These are phyloP conservation scores for Sebastes dallii DNA, from an alignment of 2,797 vertebrate genomes.

Conservation along the genomic window DNA sequence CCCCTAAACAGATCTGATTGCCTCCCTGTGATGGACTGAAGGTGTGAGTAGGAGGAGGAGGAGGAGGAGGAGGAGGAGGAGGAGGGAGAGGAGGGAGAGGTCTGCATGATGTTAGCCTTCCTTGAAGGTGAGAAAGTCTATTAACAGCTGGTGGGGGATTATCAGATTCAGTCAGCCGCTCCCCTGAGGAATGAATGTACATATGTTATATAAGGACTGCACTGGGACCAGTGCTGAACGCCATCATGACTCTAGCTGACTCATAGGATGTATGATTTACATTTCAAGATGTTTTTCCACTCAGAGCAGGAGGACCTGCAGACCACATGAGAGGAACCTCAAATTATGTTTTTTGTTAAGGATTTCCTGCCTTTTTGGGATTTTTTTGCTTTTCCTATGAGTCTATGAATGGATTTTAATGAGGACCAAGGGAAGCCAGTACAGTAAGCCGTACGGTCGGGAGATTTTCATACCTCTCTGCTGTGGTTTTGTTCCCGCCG, in stretches of 20 bases:
- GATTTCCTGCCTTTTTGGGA: not conserved
- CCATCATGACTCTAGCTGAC: conserved; percentile 40
- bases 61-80: not conserved
- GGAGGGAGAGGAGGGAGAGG: not conserved
- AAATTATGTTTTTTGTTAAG: not conserved
- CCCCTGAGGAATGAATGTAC: conserved; percentile 34
- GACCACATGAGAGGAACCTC: not conserved
- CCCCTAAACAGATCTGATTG: conserved; percentile 48
- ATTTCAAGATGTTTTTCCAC: not conserved
- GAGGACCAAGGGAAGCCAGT: conserved; percentile 1
- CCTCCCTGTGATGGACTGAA: conserved; percentile 24
- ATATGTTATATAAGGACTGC: conserved; percentile 21
- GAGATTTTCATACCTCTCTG: not conserved
- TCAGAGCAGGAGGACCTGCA: not conserved
- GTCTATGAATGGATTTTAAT: conserved; percentile 20
- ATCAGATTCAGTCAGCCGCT: conserved; percentile 25
- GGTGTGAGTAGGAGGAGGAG: conserved; percentile 6
- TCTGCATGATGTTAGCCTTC: conserved; percentile 13
- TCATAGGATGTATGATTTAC: conserved; percentile 23
- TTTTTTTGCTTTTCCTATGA: not conserved
- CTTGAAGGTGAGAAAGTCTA: conserved; percentile 52
- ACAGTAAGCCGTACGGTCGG: not conserved
- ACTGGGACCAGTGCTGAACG: conserved; percentile 28
- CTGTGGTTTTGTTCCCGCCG: not conserved
- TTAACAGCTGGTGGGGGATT: conserved; percentile 42